Evolutionary conservation across 1,140 invertebrate genomes (phyloP), one percentile per base, ranked within the genome.

Genomic region (Scaptomyza hsui): DNA sequence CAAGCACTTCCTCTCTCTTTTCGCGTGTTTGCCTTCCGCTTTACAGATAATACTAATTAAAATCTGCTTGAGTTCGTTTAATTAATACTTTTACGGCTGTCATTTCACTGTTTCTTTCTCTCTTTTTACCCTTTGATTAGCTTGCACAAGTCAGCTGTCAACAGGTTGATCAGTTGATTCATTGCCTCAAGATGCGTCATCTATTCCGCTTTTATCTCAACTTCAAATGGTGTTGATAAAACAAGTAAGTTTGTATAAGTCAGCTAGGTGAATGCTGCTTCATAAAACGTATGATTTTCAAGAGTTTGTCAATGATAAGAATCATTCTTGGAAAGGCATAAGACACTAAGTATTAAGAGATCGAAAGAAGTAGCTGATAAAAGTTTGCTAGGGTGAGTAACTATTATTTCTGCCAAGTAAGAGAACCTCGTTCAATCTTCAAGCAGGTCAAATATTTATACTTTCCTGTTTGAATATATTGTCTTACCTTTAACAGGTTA

Each of bases 41-140:
- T 63, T 3, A 15, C 0, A 65, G 61, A 56, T 65, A 60, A 13
- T 44, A 60, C 39, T 81, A 80, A 77, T 77, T 76, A 68, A 72
- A 81, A 53, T 44, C 29, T 7, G 26, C 16, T 39, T 39, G 49
- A 7, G 6, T 13, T 42, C 49, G 24, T 75, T 59, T 71, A 65
- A 65, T 72, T 60, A 62, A 57, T 52, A 42, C 10, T 35, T 61
- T 59, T 18, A 9, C 12, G 18, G 24, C 42, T 37, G 10, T 42
- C 12, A 5, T 37, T 60, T 49, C 24, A 59, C 39, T 56, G 19
- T 35, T n/a, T 15, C 16, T 4, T n/a, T 37, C 45, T 45, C 1
- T 15, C 45, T 52, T n/a, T n/a, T n/a, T n/a, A n/a, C 5, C 12
- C 26, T 15, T 32, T 32, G 55, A 67, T 67, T 59, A 44, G 29